Evolutionary conservation across 2,113 vertebrate genomes (phyloP), one percentile per base, ranked within the genome.

Genomic region (Gadus chalcogrammus): DNA sequence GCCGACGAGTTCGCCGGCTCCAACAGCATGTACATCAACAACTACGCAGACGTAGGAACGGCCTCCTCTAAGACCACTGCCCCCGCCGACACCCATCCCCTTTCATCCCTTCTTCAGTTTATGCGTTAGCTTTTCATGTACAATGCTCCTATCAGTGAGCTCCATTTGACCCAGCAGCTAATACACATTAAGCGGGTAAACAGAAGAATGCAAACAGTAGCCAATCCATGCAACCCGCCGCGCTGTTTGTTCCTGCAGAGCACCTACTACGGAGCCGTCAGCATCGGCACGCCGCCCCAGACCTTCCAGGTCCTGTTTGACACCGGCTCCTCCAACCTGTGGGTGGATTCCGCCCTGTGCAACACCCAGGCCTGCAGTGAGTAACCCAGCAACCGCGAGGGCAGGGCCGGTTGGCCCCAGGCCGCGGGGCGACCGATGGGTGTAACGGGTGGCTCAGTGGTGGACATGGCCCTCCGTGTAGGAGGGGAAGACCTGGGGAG

Each of bases 11-110:
- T 89, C 52, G 61, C 76, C 7, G 9, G 61, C 67, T 69, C 88
- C 3, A 76, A 82, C 70, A 62, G 70, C 0, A 89, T 93, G 82
- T 90, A 93, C 8, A 90, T 95, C 9, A 77, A 64, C 2, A 82
- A 87, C 77, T 92, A 93, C 8, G 82, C 92, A 82, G 91, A 94
- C n/a, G 94, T 95, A 88, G 92, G 92, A 90, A 68, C 55, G 53
- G 53, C 28, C 24, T 12, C 12, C 1, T 3, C 42, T 63, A 38
- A 61, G 1, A 0, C 9, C 20, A 24, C 13, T 70, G 9, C 59
- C 11, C 60, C 6, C 3, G 6, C 60, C 7, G 6, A 12, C 17
- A 65, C n/a, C 11, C 7, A 65, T 22, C 6, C 17, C 55, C 5
- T 58, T 58, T n/a, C 5, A 1, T 58, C 0, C 4, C 55, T 8